phyloP scores from a whole-genome alignment of 1,140 invertebrate species.

The Bactericera cockerelli region DNA sequence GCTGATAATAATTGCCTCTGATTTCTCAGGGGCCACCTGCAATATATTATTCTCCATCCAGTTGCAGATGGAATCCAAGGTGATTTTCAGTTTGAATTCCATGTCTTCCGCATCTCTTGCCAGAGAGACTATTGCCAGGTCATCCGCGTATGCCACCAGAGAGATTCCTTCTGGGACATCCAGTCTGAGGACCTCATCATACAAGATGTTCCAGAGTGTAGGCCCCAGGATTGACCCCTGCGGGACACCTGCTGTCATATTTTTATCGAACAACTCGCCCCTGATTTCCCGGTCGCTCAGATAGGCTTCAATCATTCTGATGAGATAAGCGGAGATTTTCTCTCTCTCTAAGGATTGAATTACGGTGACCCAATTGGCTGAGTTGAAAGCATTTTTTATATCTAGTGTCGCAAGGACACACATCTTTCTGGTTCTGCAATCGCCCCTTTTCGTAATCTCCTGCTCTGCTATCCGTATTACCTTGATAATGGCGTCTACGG shows the following conservation, averaged over 20 bases:
- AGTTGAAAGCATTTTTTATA: background rate
- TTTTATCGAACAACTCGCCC: too few species aligned
- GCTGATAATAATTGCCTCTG: background rate
- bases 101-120: background rate
- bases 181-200: slow-evolving; percentile 23
- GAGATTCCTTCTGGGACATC: slow-evolving; percentile 16
- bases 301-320: slow-evolving; percentile 4
- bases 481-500: background rate
- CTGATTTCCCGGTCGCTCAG: background rate
- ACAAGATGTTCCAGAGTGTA: slow-evolving; percentile 25
- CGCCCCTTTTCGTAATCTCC: background rate
- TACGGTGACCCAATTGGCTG: background rate
- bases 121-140: slow-evolving; percentile 13
- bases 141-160: slow-evolving; percentile 12
- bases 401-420: background rate
- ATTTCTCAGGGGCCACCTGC: background rate
- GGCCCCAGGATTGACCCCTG: slow-evolving; percentile 26
- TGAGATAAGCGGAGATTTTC: background rate
- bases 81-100: background rate
- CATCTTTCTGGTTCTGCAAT: background rate
- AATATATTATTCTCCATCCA: background rate
- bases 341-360: background rate
- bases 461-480: background rate
- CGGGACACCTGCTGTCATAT: slow-evolving; percentile 19
- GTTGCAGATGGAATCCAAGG: background rate